Evolutionary conservation across 2,888 invertebrate species (phyloP).

Genomic region (Trypoxylon attenuatum): DNA sequence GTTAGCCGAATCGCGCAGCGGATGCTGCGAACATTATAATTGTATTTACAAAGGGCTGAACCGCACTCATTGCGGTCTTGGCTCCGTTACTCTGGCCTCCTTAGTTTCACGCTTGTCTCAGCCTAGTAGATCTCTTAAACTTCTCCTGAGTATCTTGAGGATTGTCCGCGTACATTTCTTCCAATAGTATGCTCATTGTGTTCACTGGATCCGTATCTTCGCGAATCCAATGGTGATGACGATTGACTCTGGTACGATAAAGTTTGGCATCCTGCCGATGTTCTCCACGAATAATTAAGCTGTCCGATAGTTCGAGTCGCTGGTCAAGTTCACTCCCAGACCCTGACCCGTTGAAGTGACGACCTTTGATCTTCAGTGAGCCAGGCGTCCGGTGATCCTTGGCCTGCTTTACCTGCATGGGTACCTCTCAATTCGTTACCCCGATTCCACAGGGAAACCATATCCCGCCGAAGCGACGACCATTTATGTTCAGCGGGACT

Average conservation of each 20-base stretch:
- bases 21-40: slow-evolving; percentile 44
- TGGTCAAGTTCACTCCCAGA: slow-evolving; percentile 35
- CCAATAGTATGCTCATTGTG: no score
- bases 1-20: slow-evolving; percentile 26
- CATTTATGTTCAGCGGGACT: slow-evolving; percentile 52
- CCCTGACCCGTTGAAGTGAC: slow-evolving; percentile 51
- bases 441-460: slow-evolving; percentile 21
- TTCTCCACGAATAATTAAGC: slow-evolving; percentile 17
- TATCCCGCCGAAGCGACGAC: slow-evolving; percentile 55
- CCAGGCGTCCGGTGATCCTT: slow-evolving; percentile 5
- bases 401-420: slow-evolving; percentile 5
- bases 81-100: slow-evolving; percentile 45
- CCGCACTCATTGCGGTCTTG: slow-evolving; percentile 67
- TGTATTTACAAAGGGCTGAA: slow-evolving; percentile 70
- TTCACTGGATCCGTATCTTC: slow-evolving; percentile 40
- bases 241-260: slow-evolving; percentile 51
- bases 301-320: slow-evolving; percentile 7
- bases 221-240: slow-evolving; percentile 43
- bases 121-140: slow-evolving; percentile 12
- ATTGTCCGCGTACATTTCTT: no score
- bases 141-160: slow-evolving; percentile 25
- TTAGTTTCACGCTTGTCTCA: slow-evolving; percentile 20
- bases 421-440: slow-evolving; percentile 2
- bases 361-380: slow-evolving; percentile 53
- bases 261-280: slow-evolving; percentile 44